Evolutionary conservation across 1,140 invertebrate genomes (phyloP).

Genomic region (Trichomalopsis sarcophagae): DNA sequence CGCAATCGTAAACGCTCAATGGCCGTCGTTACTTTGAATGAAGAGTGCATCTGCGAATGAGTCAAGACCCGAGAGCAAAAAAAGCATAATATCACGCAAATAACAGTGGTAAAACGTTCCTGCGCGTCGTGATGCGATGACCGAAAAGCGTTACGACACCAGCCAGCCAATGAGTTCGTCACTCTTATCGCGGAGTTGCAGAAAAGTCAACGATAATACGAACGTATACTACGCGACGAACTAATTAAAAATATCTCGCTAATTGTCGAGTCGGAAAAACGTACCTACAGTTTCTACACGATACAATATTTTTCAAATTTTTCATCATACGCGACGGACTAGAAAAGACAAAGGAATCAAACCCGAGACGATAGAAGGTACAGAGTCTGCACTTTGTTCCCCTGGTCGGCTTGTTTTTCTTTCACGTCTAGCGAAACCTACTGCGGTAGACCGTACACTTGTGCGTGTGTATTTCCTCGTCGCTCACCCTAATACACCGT

Average conservation of each 20-base stretch:
- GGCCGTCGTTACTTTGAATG: neutral
- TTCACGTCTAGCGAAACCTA: neutral
- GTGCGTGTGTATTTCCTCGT: neutral
- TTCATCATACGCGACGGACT: no score
- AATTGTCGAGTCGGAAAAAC: neutral
- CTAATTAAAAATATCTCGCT: neutral
- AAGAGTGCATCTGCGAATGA: neutral
- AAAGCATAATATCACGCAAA: neutral
- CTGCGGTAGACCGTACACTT: neutral
- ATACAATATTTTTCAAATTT: no score
- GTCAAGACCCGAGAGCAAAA: neutral
- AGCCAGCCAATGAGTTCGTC: neutral
- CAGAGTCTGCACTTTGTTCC: slow-evolving; percentile 16
- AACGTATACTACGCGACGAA: neutral
- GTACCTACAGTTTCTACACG: neutral
- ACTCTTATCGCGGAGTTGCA: neutral
- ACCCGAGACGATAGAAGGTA: neutral
- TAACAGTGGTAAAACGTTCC: neutral
- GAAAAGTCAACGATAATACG: slow-evolving; percentile 5
- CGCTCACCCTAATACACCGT: no score
- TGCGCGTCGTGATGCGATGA: neutral
- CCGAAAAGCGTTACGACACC: neutral
- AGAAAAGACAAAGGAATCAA: neutral
- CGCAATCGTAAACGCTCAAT: neutral
- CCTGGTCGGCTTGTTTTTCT: neutral